Evolutionary conservation across 2,888 invertebrate genomes (phyloP), one percentile per base, ranked within the genome.

Genomic region (Trypoxylon attenuatum): DNA sequence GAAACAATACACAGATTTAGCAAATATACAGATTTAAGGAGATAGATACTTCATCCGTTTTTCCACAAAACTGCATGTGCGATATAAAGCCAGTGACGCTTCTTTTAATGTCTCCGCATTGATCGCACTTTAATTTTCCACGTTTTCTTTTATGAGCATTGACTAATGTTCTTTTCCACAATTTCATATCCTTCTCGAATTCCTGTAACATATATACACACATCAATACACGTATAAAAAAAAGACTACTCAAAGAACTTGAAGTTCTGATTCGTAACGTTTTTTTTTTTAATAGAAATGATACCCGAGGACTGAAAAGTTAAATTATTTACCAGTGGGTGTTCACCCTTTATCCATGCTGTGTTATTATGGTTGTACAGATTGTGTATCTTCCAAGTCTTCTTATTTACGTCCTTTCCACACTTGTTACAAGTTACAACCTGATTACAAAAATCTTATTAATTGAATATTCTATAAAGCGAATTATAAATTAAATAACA

Each of bases 51-150:
- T 89, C 88, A 15, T 88, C 88, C 3, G 88, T 81, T 84, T 90
- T 91, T 15, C 91, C 90, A 77, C 93, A 93, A 50, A 89, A 88
- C 46, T 89, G 82, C 45, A 90, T 83, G 79, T 93, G 93, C 0
- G 91, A 91, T 58, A 90, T 87, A 72, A 90, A 92, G 19, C 93
- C 93, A 23, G 88, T 77, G 2, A 87, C 88, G 2, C 82, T 91
- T 86, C 42, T 84, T 78, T 83, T 85, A 6, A 46, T 2, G 13
- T 18, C 69, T 0, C 87, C 88, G 79, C 92, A 93, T 52, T 81
- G 83, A 64, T 89, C 89, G 79, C 92, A 93, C 43, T 80, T 80
- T 8, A 92, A 84, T 16, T 79, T 84, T 41, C 88, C 88, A 46
- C 82, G 81, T 27, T 69, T 80, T 45, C 82, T 86, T 58, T 88